Conservation (phyloP, 2,888 invertebrate species). For the Aplocera efformata region DNA sequence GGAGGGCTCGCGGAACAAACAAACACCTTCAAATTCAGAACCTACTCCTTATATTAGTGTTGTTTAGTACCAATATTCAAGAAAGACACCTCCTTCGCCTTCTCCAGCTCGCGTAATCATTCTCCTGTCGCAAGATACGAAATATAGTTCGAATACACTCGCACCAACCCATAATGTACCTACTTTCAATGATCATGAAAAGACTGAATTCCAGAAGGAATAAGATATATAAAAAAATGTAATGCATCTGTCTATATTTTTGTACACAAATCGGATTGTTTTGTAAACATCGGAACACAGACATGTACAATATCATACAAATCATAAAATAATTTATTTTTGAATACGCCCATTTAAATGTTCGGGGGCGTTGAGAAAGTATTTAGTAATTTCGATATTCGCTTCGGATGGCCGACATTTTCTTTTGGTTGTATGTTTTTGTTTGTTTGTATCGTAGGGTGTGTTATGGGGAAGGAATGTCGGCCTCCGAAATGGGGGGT, state of each 20-base stretch:
- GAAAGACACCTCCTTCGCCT: too few relatives aligned
- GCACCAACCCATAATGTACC: too few relatives aligned
- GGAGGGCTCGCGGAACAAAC: too few relatives aligned
- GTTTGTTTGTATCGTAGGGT: constrained; percentile 17
- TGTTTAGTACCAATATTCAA: too few relatives aligned
- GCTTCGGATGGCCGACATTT: constrained; percentile 23
- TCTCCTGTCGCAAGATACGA: too few relatives aligned
- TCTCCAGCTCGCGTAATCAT: too few relatives aligned
- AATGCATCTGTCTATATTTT: constrained; percentile 9
- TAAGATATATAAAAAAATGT: not conserved
- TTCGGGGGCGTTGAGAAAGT: constrained; percentile 7
- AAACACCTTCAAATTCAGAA: too few relatives aligned
- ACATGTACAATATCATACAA: constrained; percentile 21
- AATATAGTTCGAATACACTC: too few relatives aligned
- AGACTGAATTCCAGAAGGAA: constrained; percentile 1
- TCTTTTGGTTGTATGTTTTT: constrained; percentile 18
- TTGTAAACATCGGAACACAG: constrained; percentile 17
- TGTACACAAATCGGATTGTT: constrained; percentile 6
- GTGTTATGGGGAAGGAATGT: constrained; percentile 18
- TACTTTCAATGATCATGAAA: not conserved
- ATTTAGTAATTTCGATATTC: constrained; percentile 11
- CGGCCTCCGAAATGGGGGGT: constrained; percentile 14
- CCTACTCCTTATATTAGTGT: too few relatives aligned
- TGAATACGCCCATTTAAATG: constrained; percentile 18
- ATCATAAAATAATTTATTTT: constrained; percentile 22